phyloP scores from a whole-genome alignment of 2,797 vertebrate species.

The Discoglossus pictus region DNA sequence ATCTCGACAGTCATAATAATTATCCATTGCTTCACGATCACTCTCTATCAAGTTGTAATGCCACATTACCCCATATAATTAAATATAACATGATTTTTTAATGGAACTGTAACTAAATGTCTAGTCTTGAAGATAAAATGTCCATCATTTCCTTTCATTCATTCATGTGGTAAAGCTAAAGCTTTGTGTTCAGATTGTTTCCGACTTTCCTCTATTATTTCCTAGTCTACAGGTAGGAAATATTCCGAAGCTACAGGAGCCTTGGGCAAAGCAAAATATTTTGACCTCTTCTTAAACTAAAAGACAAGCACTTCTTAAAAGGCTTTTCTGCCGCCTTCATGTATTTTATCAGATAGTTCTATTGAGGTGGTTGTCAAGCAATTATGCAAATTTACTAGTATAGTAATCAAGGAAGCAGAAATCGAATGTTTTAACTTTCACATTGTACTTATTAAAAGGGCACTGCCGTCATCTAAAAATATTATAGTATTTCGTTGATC shows the following conservation, averaged over 20 bases:
- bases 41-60: conserved; percentile 18
- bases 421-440: conserved; percentile 1
- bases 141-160: not conserved
- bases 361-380: conserved; percentile 30
- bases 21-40: conserved; percentile 5
- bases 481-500: too few relatives aligned
- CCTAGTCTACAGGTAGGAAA: too few relatives aligned
- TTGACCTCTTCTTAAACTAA: not conserved
- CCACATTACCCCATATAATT: conserved; percentile 25
- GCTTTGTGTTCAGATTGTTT: too few relatives aligned
- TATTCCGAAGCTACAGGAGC: too few relatives aligned
- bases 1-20: conserved; percentile 15
- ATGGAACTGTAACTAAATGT: conserved; percentile 21
- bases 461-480: too few relatives aligned
- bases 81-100: conserved; percentile 2
- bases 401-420: conserved; percentile 3
- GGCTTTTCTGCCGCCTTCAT: conserved; percentile 8
- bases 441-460: conserved; percentile 1
- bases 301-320: not conserved
- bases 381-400: conserved; percentile 20
- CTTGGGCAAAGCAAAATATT: too few relatives aligned
- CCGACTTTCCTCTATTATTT: too few relatives aligned
- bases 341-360: conserved; percentile 31
- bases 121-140: not conserved
- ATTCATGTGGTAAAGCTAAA: too few relatives aligned